Evolutionary conservation across 2,113 vertebrate species (phyloP), one percentile per base, ranked within the genome.

Genomic region (Hippocampus abdominalis): DNA sequence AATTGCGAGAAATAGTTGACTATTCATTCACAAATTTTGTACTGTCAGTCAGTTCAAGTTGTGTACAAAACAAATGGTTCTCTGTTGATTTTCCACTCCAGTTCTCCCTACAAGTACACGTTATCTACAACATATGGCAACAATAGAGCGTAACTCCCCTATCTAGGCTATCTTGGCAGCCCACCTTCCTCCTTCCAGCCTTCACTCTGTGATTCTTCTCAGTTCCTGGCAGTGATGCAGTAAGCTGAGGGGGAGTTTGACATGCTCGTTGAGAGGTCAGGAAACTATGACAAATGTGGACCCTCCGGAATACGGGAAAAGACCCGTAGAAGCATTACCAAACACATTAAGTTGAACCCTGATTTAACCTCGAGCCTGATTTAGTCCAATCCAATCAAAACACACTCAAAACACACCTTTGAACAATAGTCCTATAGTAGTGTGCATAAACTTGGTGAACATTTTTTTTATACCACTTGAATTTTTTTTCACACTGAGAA

Each of bases 41-140:
- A 48, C 1, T 71, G 63, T 27, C 63, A 25, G 57, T 69, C 66
- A 29, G 44, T 42, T 72, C 18, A 39, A 20, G 1, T 20, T 32
- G 15, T 64, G 51, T 21, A n/a, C 70, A 39, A 27, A 75, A 44
- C 68, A 69, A 44, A 16, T 11, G 4, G 23, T 42, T 51, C 46
- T 70, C 44, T 4, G 51, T 65, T 81, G 5, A 70, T 80, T 78
- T 83, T 76, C 83, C 77, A 68, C 62, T 70, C 49, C 15, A 48
- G 51, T 42, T 12, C 56, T 69, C 66, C 46, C 51, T 51, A 27
- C 16, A 49, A 46, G 46, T 62, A 59, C 70, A 16, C 27, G 63
- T 15, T 36, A 27, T 46, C 64, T 81, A 36, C 46, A 70, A 76
- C 81, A 83, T 81, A 72, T 85, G 83, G 77, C 79, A 81, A 69